Percentiles rank a stretch among this genome's conserved stretches.
Conservation (phyloP, 2,113 vertebrate genomes). For the Coryphaenoides rupestris region DNA sequence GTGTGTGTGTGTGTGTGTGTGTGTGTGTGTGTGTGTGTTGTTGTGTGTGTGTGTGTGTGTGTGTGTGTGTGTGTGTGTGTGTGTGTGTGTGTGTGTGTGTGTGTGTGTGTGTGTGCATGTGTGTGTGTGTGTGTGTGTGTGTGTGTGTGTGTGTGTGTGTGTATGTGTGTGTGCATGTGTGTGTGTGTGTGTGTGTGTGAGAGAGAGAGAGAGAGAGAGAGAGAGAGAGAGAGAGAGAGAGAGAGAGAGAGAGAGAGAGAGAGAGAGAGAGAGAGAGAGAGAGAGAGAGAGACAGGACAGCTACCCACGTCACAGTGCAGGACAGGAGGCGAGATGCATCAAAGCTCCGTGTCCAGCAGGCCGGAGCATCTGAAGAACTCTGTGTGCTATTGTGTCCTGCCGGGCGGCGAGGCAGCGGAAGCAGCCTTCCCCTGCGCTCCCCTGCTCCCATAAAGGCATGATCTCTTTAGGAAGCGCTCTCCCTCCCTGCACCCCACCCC, state of each 20-base stretch:
- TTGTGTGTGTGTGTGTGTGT: conserved; percentile 20
- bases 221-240: too few species aligned
- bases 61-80: conserved; percentile 4
- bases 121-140: too few species aligned
- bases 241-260: too few species aligned
- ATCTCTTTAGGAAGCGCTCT: conserved; percentile 9
- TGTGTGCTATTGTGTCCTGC: conserved; percentile 53
- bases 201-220: too few species aligned
- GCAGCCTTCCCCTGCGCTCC: conserved; percentile 41
- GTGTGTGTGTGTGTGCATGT: too few species aligned
- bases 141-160: too few species aligned
- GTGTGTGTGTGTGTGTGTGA: too few species aligned
- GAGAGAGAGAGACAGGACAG: conserved; percentile 40
- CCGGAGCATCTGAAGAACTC: conserved; percentile 19
- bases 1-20: too few species aligned
- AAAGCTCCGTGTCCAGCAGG: conserved; percentile 32
- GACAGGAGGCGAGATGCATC: conserved; percentile 47
- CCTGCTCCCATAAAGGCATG: conserved; percentile 53
- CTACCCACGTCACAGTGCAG: conserved; percentile 53
- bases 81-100: conserved; percentile 18
- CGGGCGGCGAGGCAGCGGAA: conserved; percentile 33
- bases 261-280: too few species aligned
- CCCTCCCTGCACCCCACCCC: background rate
- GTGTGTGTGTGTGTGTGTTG: conserved; percentile 1
- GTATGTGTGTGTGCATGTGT: too few species aligned